Evolutionary conservation across 2,888 invertebrate species (phyloP).

Genomic region (Metalampra italica): DNA sequence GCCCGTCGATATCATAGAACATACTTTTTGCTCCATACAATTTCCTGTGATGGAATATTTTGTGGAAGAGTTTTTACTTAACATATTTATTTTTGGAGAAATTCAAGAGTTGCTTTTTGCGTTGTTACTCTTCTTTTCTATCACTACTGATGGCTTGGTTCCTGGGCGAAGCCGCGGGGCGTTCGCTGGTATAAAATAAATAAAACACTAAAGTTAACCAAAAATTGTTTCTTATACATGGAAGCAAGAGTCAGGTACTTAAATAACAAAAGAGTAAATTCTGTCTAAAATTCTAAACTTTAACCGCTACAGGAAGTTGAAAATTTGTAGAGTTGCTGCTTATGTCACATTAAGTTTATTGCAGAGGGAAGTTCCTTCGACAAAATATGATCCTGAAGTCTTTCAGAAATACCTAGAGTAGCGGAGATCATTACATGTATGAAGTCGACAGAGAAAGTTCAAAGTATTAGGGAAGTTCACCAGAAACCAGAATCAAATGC

Average conservation of each 20-base stretch:
- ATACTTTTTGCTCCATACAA: slow-evolving; percentile 6
- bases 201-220: too few species aligned
- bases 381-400: neutral
- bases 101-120: too few species aligned
- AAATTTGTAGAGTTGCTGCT: slow-evolving; percentile 15
- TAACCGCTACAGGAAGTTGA: neutral
- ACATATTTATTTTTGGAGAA: too few species aligned
- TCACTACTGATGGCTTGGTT: too few species aligned
- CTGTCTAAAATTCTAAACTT: slow-evolving; percentile 9
- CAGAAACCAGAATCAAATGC: too few species aligned
- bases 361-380: slow-evolving; percentile 12
- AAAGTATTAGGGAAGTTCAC: too few species aligned
- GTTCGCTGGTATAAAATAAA: too few species aligned
- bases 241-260: too few species aligned
- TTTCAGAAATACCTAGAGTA: neutral
- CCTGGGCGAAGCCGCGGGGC: too few species aligned
- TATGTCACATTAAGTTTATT: slow-evolving; percentile 23
- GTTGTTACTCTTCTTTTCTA: too few species aligned
- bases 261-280: slow-evolving; percentile 8
- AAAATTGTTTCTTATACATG: too few species aligned
- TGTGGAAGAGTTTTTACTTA: neutral
- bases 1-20: slow-evolving; percentile 8
- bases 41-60: neutral
- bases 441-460: neutral
- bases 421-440: neutral